Percentiles rank a stretch among this genome's conserved stretches.
Evolutionary conservation across 2,888 invertebrate genomes (phyloP).

Genomic region (Rhaphigaster nebulosa): DNA sequence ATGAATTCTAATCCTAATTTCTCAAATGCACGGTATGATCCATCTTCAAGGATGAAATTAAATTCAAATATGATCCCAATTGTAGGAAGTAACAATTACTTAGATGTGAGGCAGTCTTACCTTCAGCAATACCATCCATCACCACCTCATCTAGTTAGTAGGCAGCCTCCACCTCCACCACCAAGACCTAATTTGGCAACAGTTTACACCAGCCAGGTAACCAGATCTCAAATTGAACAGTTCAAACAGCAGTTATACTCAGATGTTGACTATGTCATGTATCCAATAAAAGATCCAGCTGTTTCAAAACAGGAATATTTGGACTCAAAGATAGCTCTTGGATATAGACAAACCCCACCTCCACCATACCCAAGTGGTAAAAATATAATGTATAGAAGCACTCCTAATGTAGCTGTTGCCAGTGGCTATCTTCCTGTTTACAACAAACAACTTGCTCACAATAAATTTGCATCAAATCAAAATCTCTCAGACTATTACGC

Average conservation of each 20-base stretch:
- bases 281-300: constrained; percentile 89
- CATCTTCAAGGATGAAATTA: constrained; percentile 66
- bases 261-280: constrained; percentile 92
- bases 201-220: constrained; percentile 78
- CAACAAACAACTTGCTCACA: constrained; percentile 64
- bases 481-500: constrained; percentile 68
- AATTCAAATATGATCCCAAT: constrained; percentile 71
- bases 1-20: constrained; percentile 76
- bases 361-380: constrained; percentile 71
- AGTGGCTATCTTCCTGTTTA: constrained; percentile 65
- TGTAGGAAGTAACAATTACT: constrained; percentile 75
- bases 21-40: constrained; percentile 67
- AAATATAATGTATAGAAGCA: constrained; percentile 84
- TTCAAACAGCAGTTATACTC: constrained; percentile 92
- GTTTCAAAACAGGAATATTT: constrained; percentile 92
- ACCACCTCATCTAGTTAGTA: constrained; percentile 73
- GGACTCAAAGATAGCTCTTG: constrained; percentile 83
- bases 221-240: constrained; percentile 84
- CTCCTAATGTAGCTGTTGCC: constrained; percentile 77
- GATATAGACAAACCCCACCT: constrained; percentile 65
- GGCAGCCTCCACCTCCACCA: constrained; percentile 75
- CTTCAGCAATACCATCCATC: constrained; percentile 69
- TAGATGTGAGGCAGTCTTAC: constrained; percentile 74
- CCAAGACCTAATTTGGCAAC: constrained; percentile 80
- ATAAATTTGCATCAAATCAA: constrained; percentile 67